phyloP scores from a whole-genome alignment of 2,888 invertebrate species.

The Andrena fulva region DNA sequence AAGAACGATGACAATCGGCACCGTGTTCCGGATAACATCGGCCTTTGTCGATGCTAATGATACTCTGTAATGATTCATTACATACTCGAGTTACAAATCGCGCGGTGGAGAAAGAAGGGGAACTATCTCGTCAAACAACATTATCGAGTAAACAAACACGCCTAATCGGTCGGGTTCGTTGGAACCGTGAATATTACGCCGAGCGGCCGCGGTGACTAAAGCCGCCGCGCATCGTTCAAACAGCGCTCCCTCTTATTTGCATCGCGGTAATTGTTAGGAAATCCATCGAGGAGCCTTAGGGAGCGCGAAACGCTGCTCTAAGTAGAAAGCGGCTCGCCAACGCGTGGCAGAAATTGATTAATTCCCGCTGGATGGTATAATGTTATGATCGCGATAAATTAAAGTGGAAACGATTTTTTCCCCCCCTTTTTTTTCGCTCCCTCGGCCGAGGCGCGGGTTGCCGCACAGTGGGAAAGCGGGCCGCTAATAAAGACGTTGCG shows the following conservation, averaged over 20 bases:
- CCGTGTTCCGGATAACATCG: slow-evolving; percentile 4
- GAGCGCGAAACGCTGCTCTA: slow-evolving; percentile 30
- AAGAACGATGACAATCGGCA: slow-evolving; percentile 10
- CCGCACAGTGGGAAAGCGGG: slow-evolving; percentile 64
- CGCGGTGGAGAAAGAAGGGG: neutral
- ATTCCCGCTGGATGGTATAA: slow-evolving; percentile 56
- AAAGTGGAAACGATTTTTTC: slow-evolving; percentile 52
- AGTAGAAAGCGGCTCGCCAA: slow-evolving; percentile 55
- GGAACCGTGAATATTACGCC: slow-evolving; percentile 12
- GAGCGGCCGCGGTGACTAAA: slow-evolving; percentile 1
- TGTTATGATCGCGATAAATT: slow-evolving; percentile 63
- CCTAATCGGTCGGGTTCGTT: slow-evolving; percentile 21
- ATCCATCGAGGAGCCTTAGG: slow-evolving; percentile 3
- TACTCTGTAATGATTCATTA: slow-evolving; percentile 39
- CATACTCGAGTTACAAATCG: neutral
- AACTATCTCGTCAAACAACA: slow-evolving; percentile 29
- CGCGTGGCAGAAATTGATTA: slow-evolving; percentile 56
- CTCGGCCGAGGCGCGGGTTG: slow-evolving; percentile 18
- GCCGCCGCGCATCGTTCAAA: neutral
- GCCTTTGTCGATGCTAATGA: slow-evolving; percentile 25
- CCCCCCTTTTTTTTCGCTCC: neutral
- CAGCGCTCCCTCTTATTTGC: slow-evolving; percentile 18
- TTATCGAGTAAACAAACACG: slow-evolving; percentile 33
- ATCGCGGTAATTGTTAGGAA: slow-evolving; percentile 28
- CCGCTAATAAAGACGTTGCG: slow-evolving; percentile 67